Evolutionary conservation across 2,113 vertebrate species (phyloP).

Genomic region (Lethenteron reissneri): DNA sequence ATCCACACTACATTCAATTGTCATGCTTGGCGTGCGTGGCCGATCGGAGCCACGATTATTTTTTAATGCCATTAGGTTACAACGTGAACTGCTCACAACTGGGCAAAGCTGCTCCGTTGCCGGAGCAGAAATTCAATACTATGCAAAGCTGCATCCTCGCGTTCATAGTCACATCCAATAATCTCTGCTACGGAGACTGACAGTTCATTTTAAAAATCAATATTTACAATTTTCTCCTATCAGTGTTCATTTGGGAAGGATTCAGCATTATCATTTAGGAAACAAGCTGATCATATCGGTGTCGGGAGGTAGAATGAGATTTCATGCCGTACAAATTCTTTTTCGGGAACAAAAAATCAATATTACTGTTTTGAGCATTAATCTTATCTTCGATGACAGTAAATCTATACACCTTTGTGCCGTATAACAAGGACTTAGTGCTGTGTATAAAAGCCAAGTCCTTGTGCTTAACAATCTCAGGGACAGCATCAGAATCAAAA

Average conservation of each 20-base stretch:
- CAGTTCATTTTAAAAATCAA: constrained; percentile 6
- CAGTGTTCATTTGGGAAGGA: constrained; percentile 4
- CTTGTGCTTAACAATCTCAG: constrained; percentile 22
- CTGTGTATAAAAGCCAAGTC: too few species aligned
- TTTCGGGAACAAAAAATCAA: constrained; percentile 1
- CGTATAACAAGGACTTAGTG: background rate
- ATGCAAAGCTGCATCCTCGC: background rate
- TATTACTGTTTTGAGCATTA: background rate
- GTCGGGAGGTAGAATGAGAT: constrained; percentile 2
- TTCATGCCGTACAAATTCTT: constrained; percentile 4
- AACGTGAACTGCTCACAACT: too few species aligned
- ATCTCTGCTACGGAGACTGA: constrained; percentile 4
- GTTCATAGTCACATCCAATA: constrained; percentile 4
- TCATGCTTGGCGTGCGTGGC: too few species aligned
- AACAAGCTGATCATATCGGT: constrained; percentile 6
- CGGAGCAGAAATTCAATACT: background rate
- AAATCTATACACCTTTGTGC: constrained; percentile 3
- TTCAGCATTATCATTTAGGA: constrained; percentile 6
- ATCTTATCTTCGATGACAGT: constrained; percentile 6
- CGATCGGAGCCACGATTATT: too few species aligned
- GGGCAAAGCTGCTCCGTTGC: too few species aligned
- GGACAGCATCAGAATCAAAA: background rate
- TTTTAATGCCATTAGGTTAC: too few species aligned
- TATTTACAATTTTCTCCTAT: constrained; percentile 5
- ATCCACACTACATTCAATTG: too few species aligned